A percentile compares a stretch with the other conserved stretches of the same genome.
These are phyloP conservation scores for Cyphomyrus plagiostoma DNA, from an alignment of 2,113 vertebrate species.

Conservation along the genomic window DNA sequence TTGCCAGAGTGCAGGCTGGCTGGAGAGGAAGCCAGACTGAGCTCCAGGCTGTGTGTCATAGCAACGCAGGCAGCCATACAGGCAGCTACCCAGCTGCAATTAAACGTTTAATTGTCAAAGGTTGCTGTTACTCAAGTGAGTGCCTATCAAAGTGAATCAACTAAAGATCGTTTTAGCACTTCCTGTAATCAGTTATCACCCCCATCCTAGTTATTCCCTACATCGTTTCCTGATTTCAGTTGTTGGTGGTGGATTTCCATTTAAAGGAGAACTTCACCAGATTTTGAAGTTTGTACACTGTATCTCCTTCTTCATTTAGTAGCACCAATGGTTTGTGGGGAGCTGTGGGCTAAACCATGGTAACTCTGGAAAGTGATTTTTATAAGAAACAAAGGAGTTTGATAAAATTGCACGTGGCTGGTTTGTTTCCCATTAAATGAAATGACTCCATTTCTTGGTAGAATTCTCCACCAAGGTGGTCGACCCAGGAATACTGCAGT, in stretches of 20 bases:
- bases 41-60: not conserved
- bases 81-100: constrained; percentile 1
- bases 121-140: not conserved
- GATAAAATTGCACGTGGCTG: not conserved
- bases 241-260: not conserved
- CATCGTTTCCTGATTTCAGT: not conserved
- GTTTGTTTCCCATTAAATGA: not conserved
- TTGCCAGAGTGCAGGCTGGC: not conserved
- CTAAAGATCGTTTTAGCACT: not conserved
- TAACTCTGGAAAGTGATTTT: not conserved
- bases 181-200: not conserved
- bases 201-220: not conserved
- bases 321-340: not conserved
- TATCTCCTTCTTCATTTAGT: not conserved
- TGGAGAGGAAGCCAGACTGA: not conserved
- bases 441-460: not conserved
- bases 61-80: not conserved
- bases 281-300: not conserved
- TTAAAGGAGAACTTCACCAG: not conserved
- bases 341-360: not conserved
- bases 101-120: not conserved
- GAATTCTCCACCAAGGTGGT: not conserved
- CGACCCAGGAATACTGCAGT: not conserved
- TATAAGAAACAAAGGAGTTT: not conserved
- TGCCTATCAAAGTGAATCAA: not conserved